Evolutionary conservation across 2,113 vertebrate species (phyloP).

Genomic region (Neopipo cinnamomea): DNA sequence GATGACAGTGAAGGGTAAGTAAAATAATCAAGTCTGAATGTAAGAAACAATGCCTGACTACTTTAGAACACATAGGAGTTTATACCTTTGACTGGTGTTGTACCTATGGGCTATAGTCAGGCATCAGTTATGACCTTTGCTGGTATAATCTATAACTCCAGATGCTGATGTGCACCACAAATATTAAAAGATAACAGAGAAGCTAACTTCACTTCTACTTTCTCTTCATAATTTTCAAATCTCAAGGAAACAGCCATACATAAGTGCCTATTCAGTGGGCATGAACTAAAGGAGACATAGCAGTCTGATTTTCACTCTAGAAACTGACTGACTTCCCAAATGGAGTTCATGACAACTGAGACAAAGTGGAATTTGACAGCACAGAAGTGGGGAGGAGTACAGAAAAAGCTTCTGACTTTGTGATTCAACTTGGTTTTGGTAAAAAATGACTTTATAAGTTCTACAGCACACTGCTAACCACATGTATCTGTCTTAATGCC

Average conservation of each 20-base stretch:
- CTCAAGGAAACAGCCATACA: neutral
- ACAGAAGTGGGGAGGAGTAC: neutral
- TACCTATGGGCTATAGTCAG: neutral
- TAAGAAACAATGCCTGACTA: neutral
- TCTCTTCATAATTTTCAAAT: neutral
- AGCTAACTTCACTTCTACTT: neutral
- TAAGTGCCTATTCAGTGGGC: neutral
- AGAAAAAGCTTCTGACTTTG: neutral
- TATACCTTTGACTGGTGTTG: neutral
- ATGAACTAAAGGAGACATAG: neutral
- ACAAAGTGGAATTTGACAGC: constrained; percentile 35
- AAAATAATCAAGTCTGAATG: neutral
- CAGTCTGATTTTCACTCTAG: neutral
- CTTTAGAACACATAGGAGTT: neutral
- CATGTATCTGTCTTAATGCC: neutral
- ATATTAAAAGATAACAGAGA: neutral
- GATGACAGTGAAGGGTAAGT: neutral
- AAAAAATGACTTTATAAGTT: neutral
- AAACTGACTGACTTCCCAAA: constrained; percentile 37
- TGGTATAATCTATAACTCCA: neutral
- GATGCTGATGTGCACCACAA: neutral
- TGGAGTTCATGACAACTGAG: neutral
- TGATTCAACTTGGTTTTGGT: neutral
- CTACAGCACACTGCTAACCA: neutral
- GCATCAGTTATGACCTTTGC: neutral